Conservation (phyloP, 1,140 invertebrate genomes). For the Sitophilus oryzae region DNA sequence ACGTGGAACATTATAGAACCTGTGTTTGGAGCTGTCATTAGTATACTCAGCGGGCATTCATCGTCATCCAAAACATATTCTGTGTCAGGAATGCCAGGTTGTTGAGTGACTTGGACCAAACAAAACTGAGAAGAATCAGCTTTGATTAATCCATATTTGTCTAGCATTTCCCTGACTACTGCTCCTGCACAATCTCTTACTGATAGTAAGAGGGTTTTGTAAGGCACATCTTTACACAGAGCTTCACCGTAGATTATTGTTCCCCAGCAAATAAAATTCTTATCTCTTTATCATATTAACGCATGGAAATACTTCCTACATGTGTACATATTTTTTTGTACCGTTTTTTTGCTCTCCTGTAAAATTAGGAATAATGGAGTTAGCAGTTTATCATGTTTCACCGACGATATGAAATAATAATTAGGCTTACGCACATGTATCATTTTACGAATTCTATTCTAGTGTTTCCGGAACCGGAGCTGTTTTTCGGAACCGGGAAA, state of each 20-base stretch:
- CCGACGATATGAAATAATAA: too few relatives aligned
- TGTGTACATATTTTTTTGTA: too few relatives aligned
- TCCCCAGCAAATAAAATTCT: too few relatives aligned
- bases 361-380: too few relatives aligned
- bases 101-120: slow-evolving; percentile 77
- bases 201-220: slow-evolving; percentile 94
- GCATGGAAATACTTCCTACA: too few relatives aligned
- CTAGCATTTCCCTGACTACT: slow-evolving; percentile 93
- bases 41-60: slow-evolving; percentile 92
- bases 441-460: too few relatives aligned
- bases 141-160: slow-evolving; percentile 91
- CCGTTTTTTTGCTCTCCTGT: too few relatives aligned
- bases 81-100: slow-evolving; percentile 46
- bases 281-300: too few relatives aligned
- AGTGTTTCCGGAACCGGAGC: too few relatives aligned
- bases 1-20: slow-evolving; percentile 95
- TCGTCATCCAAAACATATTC: slow-evolving; percentile 96
- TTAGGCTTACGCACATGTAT: too few relatives aligned
- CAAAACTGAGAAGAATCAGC: slow-evolving; percentile 84
- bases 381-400: too few relatives aligned
- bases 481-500: too few relatives aligned
- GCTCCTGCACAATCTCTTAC: slow-evolving; percentile 85
- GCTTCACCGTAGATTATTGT: slow-evolving; percentile 97
- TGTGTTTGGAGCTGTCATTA: slow-evolving; percentile 85
- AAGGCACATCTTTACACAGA: slow-evolving; percentile 93